Conservation (phyloP, 2,797 vertebrate genomes). For the Chaenodraco wilsoni region DNA sequence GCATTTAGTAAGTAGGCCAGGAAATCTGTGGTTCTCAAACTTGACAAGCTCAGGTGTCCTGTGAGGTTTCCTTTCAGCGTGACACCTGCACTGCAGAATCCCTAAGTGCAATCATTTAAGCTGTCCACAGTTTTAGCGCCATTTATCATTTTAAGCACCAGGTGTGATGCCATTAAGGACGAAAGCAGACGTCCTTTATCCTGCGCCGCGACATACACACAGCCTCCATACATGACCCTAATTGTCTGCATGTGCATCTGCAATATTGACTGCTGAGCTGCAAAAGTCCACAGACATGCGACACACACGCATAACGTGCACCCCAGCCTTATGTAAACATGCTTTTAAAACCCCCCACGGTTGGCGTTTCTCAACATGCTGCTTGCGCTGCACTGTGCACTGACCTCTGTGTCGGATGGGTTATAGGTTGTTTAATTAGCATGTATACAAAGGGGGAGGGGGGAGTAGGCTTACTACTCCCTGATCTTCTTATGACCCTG, state of each 20-base stretch:
- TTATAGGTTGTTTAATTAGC: slow-evolving; percentile 73
- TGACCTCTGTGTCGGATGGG: slow-evolving; percentile 61
- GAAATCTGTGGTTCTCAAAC: slow-evolving; percentile 1
- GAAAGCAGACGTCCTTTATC: slow-evolving; percentile 8
- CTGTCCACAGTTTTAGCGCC: background rate
- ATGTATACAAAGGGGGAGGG: slow-evolving; percentile 34
- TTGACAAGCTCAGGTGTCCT: background rate
- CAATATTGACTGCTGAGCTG: slow-evolving; percentile 68
- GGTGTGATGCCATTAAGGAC: background rate
- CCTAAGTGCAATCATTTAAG: background rate
- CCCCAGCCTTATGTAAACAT: slow-evolving; percentile 46
- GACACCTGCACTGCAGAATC: background rate
- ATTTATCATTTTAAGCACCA: background rate
- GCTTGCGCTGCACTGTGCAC: slow-evolving; percentile 58
- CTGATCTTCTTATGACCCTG: slow-evolving; percentile 71
- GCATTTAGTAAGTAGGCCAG: background rate
- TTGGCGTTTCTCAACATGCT: slow-evolving; percentile 46
- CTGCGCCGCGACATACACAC: slow-evolving; percentile 2
- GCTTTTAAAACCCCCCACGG: slow-evolving; percentile 35
- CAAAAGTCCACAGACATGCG: slow-evolving; percentile 58
- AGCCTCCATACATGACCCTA: slow-evolving; percentile 49
- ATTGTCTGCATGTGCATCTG: slow-evolving; percentile 62
- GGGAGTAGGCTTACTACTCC: slow-evolving; percentile 50
- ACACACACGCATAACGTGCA: slow-evolving; percentile 26
- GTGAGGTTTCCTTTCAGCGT: background rate